Conservation (phyloP, 1,140 invertebrate species). For the Rhopalosiphum maidis region DNA sequence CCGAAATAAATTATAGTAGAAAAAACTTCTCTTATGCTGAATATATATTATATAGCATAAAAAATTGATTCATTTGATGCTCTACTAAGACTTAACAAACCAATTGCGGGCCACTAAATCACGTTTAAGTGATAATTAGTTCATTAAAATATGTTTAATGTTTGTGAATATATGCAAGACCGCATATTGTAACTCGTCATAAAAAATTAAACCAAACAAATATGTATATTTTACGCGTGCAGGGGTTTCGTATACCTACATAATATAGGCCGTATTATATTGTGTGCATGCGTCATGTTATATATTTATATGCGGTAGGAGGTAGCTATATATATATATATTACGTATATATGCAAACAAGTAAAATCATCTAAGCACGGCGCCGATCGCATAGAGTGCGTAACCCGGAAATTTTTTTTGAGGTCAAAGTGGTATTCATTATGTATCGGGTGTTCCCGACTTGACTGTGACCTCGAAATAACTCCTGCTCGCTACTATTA, state of each 20-base stretch:
- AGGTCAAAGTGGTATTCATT: slow-evolving; percentile 47
- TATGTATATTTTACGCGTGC: not conserved
- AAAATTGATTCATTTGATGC: not conserved
- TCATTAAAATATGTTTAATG: not conserved
- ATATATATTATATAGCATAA: not conserved
- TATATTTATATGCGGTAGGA: not conserved
- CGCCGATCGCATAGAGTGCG: slow-evolving; percentile 19
- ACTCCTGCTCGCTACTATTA: not conserved
- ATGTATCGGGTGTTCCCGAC: slow-evolving; percentile 23
- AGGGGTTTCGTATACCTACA: not conserved
- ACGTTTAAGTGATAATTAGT: not conserved
- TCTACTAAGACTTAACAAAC: not conserved
- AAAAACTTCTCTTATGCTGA: not conserved
- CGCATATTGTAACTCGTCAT: not conserved
- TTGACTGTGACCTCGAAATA: slow-evolving; percentile 47
- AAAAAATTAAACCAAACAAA: not conserved
- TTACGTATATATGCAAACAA: not conserved
- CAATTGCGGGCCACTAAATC: not conserved
- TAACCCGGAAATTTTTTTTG: slow-evolving; percentile 54
- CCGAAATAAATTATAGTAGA: not conserved
- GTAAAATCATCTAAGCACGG: slow-evolving; percentile 19
- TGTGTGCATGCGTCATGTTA: not conserved
- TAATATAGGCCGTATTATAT: not conserved
- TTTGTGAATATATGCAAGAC: not conserved
- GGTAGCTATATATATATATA: not conserved